Evolutionary conservation across 2,888 invertebrate species (phyloP), one percentile per base, ranked within the genome.

Genomic region (Luperina nickerlii): DNA sequence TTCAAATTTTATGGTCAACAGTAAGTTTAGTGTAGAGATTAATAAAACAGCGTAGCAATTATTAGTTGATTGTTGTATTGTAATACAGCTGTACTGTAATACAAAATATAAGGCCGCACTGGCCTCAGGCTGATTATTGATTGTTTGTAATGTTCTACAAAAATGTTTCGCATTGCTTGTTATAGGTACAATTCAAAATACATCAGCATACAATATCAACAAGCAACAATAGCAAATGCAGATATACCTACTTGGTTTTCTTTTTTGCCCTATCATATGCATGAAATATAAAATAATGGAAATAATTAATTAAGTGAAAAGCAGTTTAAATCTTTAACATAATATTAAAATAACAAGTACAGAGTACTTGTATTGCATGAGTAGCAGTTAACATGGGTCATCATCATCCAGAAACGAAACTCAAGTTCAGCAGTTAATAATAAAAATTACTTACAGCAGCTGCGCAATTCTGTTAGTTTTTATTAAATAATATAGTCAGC

Each of bases 161-260:
- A 48, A 65, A 73, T 74, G 71, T 74, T 76, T 85, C 85, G 85
- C 88, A 72, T 74, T 70, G 85, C 85, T 73, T 68, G n/a, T 48
- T 54, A 74, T 76, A 48, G 11, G n/a, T 38, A 76, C n/a, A 32
- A 54, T 32, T 60, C 48, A 63, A 71, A 72, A 69, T 74, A 57
- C 74, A 68, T 67, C 63, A 66, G 74, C 63, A 70, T 62, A 74
- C 79, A 85, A 74, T 74, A 82, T 42, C 74, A 84, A 81, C 84
- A 74, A 83, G 70, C 70, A 87, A 76, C 80, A 84, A 75, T 84
- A 84, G 85, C 85, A 73, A 84, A 76, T 72, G 84, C 85, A 73
- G 63, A 62, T 73, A 65, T 73, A 83, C 86, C 68, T 70, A 78
- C 78, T 72, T 80, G 81, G 51, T 32, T 67, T 74, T 86, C 42